Base-by-base conservation (phyloP, 2,113 vertebrate species). In the Laticauda laticaudata region DNA sequence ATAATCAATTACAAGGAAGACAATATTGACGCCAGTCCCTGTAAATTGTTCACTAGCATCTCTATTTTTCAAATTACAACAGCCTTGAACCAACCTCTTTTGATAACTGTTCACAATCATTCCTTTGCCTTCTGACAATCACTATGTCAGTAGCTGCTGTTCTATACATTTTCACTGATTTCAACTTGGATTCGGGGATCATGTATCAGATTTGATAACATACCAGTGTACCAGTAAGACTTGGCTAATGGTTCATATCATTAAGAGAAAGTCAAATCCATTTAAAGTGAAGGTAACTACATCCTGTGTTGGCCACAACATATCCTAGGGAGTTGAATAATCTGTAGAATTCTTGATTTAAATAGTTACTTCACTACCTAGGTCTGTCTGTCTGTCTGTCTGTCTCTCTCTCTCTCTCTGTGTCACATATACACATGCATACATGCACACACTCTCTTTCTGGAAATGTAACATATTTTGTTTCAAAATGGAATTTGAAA, bases 1-100 rank as follows among this genome's bases (percentile, higher is more conserved):
- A 34, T 14, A 59, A 10, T 12, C 14, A 0, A 8, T 3, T 0
- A 4, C 53, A 39, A 18, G 12, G 4, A 10, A 0, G 3, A 5
- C 5, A 4, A 54, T 53, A 69, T 92, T 2, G 54, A 88, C 5
- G 18, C n/a, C 39, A 88, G 54, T 26, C 4, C 21, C 7, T 10
- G 20, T 87, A 45, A 92, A 91, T 18, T 54, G 59, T 89, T 54
- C 10, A 34, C 20, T 29, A 90, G 29, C 29, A 2, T 39, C 34
- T 89, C 64, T 89, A n/a, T 29, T 55, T 24, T 43, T 86, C 43
- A 90, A 43, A n/a, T 12, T 89, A 86, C 10, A 92, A 8, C 14
- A 87, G 91, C 20, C 85, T 23, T 43, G 24, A 45, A n/a, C 14
- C 85, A 87, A 20, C 15, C 24, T 48, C 87, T 51, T 21, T 43